These are phyloP conservation scores for Mesitornis unicolor DNA, from an alignment of 2,113 vertebrate species.

Conservation along the genomic window DNA sequence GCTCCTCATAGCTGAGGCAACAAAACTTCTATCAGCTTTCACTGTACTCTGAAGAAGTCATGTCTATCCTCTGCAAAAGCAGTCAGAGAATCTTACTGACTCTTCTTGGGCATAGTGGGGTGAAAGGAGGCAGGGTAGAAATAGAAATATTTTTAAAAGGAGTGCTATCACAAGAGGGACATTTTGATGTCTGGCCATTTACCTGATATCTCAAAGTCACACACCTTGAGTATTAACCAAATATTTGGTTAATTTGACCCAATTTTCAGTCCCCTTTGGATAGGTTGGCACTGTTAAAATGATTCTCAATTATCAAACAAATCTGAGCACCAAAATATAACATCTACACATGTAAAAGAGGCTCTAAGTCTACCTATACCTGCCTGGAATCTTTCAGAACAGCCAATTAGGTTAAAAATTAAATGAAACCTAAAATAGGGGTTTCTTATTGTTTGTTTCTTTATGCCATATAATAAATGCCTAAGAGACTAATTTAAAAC, in stretches of 20 bases:
- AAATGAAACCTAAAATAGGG: not conserved
- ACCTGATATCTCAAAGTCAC: not conserved
- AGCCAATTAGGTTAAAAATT: not conserved
- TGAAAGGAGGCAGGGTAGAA: not conserved
- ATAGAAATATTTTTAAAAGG: not conserved
- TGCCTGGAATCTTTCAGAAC: not conserved
- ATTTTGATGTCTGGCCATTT: not conserved
- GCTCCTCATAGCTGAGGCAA: not conserved
- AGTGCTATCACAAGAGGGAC: not conserved
- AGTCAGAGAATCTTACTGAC: not conserved
- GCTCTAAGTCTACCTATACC: not conserved
- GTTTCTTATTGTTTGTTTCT: not conserved
- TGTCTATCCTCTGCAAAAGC: not conserved
- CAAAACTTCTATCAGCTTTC: not conserved
- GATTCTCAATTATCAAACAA: not conserved
- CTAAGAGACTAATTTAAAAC: not conserved
- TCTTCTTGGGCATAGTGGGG: not conserved
- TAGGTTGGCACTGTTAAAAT: not conserved
- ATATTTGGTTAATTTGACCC: not conserved
- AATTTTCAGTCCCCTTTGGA: not conserved
- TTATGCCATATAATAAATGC: not conserved
- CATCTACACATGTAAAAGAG: not conserved
- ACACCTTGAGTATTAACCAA: fast-evolving
- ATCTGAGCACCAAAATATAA: not conserved
- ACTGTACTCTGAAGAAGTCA: not conserved